Evolutionary conservation across 1,140 invertebrate species (phyloP), one percentile per base, ranked within the genome.

Genomic region (Rhyacophila brunnea): DNA sequence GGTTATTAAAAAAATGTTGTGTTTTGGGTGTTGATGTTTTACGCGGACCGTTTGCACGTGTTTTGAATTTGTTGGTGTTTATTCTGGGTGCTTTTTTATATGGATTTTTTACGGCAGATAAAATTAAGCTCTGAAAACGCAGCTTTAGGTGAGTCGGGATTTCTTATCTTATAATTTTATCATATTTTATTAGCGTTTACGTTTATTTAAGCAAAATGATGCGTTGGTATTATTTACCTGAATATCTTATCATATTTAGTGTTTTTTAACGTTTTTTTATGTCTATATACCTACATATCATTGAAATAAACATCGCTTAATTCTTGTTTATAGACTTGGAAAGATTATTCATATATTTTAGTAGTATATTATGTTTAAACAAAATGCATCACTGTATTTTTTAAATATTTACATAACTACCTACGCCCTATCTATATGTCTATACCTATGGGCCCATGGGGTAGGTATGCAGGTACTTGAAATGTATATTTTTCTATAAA

Each of bases 51-150:
- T 28, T 28, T 40, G 38, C 38, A 40, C 38, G 38, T 40, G 38
- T 40, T 40, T 13, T 40, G 38, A 40, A 13, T 40, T 40, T 40
- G 11, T 40, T 40, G 15, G 11, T 40, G 38, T 40, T 40, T 40
- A 40, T 40, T 40, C 38, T 40, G 38, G 11, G 38, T 15, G 38
- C 15, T 40, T 40, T n/a, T 40, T 40, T 40, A 15, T 40, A 15
- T 13, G 38, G 38, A 40, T 40, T 40, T 40, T 40, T 40, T 15
- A 15, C 38, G 38, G 38, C 38, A 40, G 38, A 40, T 40, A 15
- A 40, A 15, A n/a, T 40, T 40, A 15, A 40, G 15, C 38, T 13
- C 23, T 9, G 11, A n/a, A 40, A 40, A n/a, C 3, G 11, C 15
- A 15, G 38, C 38, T 4, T 40, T 40, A 40, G 38, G 38, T 40